Conservation (phyloP, 2,113 vertebrate genomes). For the Clarias magur region DNA sequence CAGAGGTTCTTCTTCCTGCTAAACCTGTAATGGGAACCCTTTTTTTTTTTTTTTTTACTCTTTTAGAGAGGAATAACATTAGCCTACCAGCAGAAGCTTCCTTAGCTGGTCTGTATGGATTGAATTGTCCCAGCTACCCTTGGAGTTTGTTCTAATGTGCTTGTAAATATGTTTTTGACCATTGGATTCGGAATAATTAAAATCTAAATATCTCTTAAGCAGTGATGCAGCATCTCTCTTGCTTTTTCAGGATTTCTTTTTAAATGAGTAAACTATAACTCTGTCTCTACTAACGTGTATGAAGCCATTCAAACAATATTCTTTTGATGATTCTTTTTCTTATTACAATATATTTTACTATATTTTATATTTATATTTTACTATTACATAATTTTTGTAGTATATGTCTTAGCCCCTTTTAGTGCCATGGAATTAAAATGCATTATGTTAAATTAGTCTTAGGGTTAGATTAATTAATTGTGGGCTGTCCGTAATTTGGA, state of each 20-base stretch:
- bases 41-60: constrained; percentile 38
- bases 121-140: constrained; percentile 47
- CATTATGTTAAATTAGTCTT: background rate
- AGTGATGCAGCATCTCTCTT: constrained; percentile 8
- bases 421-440: background rate
- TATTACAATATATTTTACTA: background rate
- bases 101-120: constrained; percentile 50
- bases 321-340: background rate
- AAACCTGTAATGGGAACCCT: background rate
- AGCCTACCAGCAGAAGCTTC: constrained; percentile 53
- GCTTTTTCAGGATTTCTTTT: background rate
- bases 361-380: too few relatives aligned
- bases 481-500: background rate
- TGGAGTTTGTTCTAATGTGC: constrained; percentile 44
- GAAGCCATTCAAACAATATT: background rate
- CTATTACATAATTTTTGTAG: background rate
- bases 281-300: background rate
- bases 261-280: background rate
- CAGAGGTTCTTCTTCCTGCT: background rate
- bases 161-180: constrained; percentile 65
- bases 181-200: constrained; percentile 42
- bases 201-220: constrained; percentile 38
- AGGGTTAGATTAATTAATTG: background rate
- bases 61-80: constrained; percentile 41
- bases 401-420: background rate